A percentile compares a stretch with the other conserved stretches of the same genome.
Evolutionary conservation across 2,113 vertebrate species (phyloP).

Genomic region (Brachirus orientalis): DNA sequence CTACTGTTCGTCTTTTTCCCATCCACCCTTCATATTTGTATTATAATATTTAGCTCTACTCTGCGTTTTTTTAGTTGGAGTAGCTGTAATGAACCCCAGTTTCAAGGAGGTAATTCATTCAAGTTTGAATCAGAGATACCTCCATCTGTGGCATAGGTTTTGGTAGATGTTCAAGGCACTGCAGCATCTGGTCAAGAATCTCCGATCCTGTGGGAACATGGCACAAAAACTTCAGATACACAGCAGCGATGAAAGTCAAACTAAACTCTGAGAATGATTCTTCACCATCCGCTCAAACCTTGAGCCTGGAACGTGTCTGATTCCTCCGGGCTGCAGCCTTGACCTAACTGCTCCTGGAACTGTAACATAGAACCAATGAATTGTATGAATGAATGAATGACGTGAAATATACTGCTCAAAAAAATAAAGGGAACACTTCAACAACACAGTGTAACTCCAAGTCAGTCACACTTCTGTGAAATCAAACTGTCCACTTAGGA

Average conservation of each 20-base stretch:
- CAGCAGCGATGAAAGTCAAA: background rate
- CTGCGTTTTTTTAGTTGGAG: too few species aligned
- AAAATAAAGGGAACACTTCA: too few species aligned
- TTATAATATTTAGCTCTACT: too few species aligned
- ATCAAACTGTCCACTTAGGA: too few species aligned
- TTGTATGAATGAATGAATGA: background rate
- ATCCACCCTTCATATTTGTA: too few species aligned
- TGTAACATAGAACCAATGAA: constrained; percentile 25
- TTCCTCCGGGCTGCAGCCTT: constrained; percentile 79
- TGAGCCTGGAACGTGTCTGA: constrained; percentile 78
- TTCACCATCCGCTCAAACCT: constrained; percentile 53
- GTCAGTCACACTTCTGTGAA: too few species aligned
- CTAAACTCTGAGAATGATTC: background rate
- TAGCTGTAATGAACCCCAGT: too few species aligned
- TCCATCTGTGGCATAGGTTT: constrained; percentile 84
- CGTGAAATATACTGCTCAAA: too few species aligned
- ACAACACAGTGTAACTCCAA: too few species aligned
- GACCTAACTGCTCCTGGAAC: constrained; percentile 82
- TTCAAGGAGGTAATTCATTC: too few species aligned
- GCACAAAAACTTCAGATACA: background rate
- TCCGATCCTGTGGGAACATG: constrained; percentile 70
- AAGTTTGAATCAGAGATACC: constrained; percentile 57
- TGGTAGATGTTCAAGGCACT: constrained; percentile 85
- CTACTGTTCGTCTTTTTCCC: too few species aligned
- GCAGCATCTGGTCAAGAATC: constrained; percentile 84